Percentiles rank a stretch among this genome's conserved stretches.
These are phyloP conservation scores for Zaprionus kolodkinae DNA, from an alignment of 1,140 invertebrate species.

Conservation along the genomic window DNA sequence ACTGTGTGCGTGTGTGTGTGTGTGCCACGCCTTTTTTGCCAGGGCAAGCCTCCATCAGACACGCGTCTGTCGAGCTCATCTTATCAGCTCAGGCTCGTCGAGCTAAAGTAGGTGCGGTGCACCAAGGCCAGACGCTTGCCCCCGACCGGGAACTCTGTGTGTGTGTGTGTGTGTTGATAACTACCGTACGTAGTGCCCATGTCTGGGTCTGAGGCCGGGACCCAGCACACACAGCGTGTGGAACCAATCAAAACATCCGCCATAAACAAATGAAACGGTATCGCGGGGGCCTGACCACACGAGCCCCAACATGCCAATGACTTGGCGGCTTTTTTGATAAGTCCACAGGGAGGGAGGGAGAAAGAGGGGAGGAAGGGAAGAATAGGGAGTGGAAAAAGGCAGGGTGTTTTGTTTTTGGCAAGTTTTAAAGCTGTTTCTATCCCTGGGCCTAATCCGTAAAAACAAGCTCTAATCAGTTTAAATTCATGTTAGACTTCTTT, in stretches of 20 bases:
- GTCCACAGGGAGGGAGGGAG: background rate
- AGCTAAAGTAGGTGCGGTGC: constrained; percentile 26
- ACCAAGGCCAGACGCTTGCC: constrained; percentile 41
- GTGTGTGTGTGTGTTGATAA: background rate
- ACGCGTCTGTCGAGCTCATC: constrained; percentile 17
- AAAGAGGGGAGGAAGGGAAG: background rate
- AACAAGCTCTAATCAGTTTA: background rate
- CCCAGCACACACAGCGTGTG: constrained; percentile 21
- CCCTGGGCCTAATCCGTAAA: background rate
- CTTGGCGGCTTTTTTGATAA: constrained; percentile 32
- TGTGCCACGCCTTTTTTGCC: background rate
- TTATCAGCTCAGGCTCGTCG: constrained; percentile 31
- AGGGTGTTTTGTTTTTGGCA: background rate
- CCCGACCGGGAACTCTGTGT: background rate
- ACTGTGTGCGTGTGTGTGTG: constrained; percentile 11
- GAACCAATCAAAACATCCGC: constrained; percentile 68
- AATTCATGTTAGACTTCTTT: background rate
- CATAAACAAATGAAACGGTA: constrained; percentile 66
- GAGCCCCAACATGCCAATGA: constrained; percentile 47
- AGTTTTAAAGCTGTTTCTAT: background rate
- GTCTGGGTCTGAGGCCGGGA: constrained; percentile 32
- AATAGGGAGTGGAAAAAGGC: background rate
- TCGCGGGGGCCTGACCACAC: constrained; percentile 68
- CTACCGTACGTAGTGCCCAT: constrained; percentile 16
- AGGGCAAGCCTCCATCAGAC: background rate